Base-by-base conservation (phyloP, 1,140 invertebrate species). In the Euwallacea fornicatus region DNA sequence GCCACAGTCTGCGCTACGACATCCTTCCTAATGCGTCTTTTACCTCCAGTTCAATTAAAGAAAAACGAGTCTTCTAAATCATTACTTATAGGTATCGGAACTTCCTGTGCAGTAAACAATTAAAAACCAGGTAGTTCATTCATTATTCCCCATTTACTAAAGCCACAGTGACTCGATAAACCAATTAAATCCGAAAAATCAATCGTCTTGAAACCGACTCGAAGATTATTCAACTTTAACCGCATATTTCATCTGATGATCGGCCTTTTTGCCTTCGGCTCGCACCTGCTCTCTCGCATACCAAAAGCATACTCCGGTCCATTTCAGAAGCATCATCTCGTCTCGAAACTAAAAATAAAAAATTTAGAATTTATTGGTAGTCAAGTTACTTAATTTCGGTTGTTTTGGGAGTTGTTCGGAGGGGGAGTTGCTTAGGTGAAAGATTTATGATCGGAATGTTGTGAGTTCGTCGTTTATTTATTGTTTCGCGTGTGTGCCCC, bases 271-370 rank as follows among this genome's bases (percentile, higher is more conserved):
- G 13, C 21, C 55, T 63, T 47, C 0, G 7, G 44, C 9, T n/a
- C 6, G 61, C 61, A 63, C 61, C 61, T 63, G 61, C 61, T 63
- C 55, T 58, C 33, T 33, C 56, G 61, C 61, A 63, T 63, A 63
- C 61, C 61, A 42, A 47, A 63, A 63, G 61, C 42, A 47, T 47
- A 41, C 13, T 42, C 61, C 43, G n/a, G 13, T 9, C 42, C 42
- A 42, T 60, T 63, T 63, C 61, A 63, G 61, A 63, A 63, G 61
- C 61, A 63, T 46, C 21, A 33, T 33, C 4, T 33, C 21, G 21
- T 33, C 21, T 63, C 61, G 47, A 63, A 63, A 63, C 61, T 63
- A 63, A 63, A 63, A 63, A 63, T 63, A 63, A 63, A 63, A 63
- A 63, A n/a, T n/a, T 11, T 4, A 63, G 42, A 63, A 63, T 63